Conservation (phyloP, 2,888 invertebrate species). For the Meta bourneti region DNA sequence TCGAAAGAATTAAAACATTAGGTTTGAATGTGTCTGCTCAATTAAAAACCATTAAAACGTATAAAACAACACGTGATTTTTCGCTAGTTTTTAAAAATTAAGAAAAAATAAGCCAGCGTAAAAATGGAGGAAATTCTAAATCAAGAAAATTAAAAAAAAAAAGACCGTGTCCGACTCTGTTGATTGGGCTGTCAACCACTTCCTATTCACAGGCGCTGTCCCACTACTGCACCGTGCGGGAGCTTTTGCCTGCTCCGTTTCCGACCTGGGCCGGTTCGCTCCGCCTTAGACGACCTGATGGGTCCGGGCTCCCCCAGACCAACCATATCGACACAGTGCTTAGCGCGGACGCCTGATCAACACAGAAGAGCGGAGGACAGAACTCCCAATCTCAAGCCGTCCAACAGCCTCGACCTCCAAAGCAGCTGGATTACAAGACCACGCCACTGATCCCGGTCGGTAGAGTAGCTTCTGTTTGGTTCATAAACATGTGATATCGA, state of each 20-base stretch:
- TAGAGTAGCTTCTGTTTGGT: accelerated
- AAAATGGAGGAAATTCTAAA: no score
- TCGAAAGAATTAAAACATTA: no score
- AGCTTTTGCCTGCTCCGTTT: slow-evolving; percentile 99
- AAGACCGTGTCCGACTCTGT: slow-evolving; percentile 88
- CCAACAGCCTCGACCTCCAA: slow-evolving; percentile 93
- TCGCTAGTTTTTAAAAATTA: no score
- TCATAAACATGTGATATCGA: neutral
- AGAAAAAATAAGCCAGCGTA: no score
- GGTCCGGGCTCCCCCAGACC: slow-evolving; percentile 90
- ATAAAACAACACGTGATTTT: no score
- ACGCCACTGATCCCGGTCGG: slow-evolving; percentile 90
- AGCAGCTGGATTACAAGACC: slow-evolving; percentile 99
- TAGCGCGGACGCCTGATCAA: slow-evolving; percentile 91
- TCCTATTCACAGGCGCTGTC: slow-evolving; percentile 98
- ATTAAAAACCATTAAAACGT: no score
- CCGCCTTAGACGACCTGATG: slow-evolving; percentile 91
- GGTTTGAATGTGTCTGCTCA: no score
- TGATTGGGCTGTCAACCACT: slow-evolving; percentile 88
- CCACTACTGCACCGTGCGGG: slow-evolving; percentile 99
- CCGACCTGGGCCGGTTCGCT: slow-evolving; percentile 99
- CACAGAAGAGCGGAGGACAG: slow-evolving; percentile 86
- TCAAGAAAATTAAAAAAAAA: slow-evolving; percentile 80
- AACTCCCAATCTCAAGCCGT: slow-evolving; percentile 94
- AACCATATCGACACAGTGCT: slow-evolving; percentile 97